Evolutionary conservation across 2,797 vertebrate genomes (phyloP).

Genomic region (Champsocephalus esox): DNA sequence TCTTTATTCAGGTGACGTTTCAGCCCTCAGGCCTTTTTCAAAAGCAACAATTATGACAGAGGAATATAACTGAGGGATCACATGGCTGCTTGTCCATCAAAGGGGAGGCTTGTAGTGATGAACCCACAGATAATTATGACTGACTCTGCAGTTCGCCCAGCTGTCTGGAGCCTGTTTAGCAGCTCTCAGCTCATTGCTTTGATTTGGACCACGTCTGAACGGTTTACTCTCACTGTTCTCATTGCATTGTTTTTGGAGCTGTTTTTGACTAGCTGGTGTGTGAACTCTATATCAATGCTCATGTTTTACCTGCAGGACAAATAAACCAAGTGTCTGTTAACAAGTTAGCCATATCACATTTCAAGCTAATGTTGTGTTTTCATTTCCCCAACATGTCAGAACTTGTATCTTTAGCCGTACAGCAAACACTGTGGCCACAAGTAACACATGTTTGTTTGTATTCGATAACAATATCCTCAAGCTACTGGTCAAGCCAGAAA

Average conservation of each 20-base stretch:
- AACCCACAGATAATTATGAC: not conserved
- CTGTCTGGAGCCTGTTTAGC: not conserved
- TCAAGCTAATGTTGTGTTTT: not conserved
- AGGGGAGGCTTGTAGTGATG: not conserved
- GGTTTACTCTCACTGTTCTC: conserved; percentile 3
- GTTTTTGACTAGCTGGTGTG: not conserved
- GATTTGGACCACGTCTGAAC: not conserved
- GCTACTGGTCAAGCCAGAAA: not conserved
- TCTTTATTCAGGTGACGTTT: no score
- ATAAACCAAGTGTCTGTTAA: not conserved
- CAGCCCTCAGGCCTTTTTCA: no score
- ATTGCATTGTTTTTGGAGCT: not conserved
- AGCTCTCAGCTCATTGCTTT: not conserved
- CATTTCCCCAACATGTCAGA: not conserved
- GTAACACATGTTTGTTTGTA: not conserved
- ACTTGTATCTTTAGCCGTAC: not conserved
- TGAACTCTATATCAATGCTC: not conserved
- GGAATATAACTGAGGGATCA: not conserved
- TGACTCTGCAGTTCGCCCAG: not conserved
- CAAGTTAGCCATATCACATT: not conserved
- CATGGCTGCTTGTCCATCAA: not conserved
- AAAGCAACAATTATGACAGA: not conserved
- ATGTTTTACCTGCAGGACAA: not conserved
- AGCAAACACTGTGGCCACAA: not conserved
- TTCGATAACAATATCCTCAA: not conserved